Conservation (phyloP, 2,888 invertebrate species). For the Eupithecia insigniata region DNA sequence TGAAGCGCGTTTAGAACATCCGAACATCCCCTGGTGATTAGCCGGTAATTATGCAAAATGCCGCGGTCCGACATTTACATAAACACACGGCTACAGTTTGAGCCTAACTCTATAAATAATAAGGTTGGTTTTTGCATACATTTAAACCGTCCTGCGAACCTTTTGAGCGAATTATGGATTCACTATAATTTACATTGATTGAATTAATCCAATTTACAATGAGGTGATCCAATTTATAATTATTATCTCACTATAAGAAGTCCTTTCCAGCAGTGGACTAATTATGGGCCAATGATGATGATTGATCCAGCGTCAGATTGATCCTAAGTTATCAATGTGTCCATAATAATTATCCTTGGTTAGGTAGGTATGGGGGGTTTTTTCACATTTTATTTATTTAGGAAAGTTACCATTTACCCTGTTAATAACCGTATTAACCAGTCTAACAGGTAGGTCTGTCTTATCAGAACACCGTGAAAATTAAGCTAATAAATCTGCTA, state of each 20-base stretch:
- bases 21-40: conserved; percentile 51
- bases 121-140: conserved; percentile 7
- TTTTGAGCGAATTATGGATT: not conserved
- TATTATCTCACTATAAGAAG: no score
- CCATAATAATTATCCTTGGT: not conserved
- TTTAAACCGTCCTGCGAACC: no score
- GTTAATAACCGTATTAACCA: no score
- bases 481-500: not conserved
- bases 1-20: conserved; percentile 27
- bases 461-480: not conserved
- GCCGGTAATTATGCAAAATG: conserved; percentile 55
- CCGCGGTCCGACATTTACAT: conserved; percentile 49
- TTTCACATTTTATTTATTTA: not conserved
- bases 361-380: not conserved
- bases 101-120: conserved; percentile 12
- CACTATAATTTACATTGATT: not conserved
- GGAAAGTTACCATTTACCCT: no score
- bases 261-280: no score
- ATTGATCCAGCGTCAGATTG: not conserved
- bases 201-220: not conserved
- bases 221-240: not conserved
- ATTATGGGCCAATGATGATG: no score
- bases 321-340: not conserved
- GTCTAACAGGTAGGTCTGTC: no score
- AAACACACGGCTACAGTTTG: conserved; percentile 45